Percentiles rank a stretch among this genome's conserved stretches.
Evolutionary conservation across 2,113 vertebrate species (phyloP).

Genomic region (Lophochroa leadbeateri): DNA sequence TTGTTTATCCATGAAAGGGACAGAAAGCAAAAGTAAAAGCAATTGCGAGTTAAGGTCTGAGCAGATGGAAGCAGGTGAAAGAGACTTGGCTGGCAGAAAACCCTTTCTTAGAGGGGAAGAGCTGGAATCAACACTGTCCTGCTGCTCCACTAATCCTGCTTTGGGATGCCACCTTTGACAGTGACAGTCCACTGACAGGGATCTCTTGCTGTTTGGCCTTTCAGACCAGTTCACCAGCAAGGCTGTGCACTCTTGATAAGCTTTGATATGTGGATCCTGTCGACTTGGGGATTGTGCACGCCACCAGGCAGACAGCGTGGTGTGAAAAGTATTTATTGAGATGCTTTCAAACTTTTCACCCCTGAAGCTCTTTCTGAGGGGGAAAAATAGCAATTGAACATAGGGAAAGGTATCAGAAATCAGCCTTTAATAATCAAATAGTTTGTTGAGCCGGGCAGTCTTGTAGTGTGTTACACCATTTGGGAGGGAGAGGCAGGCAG

Average conservation of each 20-base stretch:
- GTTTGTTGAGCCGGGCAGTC: background rate
- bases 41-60: background rate
- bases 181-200: accelerated
- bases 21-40: background rate
- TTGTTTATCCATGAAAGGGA: background rate
- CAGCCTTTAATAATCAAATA: background rate
- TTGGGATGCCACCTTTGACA: background rate
- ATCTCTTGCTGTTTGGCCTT: background rate
- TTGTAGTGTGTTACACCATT: background rate
- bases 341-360: background rate
- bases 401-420: background rate
- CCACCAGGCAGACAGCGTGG: background rate
- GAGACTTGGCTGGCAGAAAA: background rate
- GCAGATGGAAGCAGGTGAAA: background rate
- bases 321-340: background rate
- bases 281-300: background rate
- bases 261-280: background rate
- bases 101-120: background rate
- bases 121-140: background rate
- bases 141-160: background rate
- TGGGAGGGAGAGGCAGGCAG: background rate
- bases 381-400: background rate
- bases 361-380: background rate
- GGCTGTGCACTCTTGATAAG: background rate
- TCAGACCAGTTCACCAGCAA: background rate